Percentiles rank a stretch among this genome's conserved stretches.
phyloP scores from a whole-genome alignment of 2,797 vertebrate genomes.

The Lemur catta region DNA sequence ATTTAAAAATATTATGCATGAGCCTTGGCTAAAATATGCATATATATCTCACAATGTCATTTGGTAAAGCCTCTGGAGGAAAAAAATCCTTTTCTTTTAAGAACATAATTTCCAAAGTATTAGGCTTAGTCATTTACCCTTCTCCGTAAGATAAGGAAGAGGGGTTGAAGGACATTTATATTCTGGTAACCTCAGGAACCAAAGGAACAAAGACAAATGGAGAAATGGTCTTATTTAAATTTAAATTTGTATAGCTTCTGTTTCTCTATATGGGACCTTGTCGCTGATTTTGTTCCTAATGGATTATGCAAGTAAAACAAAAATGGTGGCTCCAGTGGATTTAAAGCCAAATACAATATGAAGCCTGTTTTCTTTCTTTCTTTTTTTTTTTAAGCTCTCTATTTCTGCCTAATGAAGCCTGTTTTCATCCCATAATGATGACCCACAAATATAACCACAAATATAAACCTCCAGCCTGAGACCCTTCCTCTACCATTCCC shows the following conservation, averaged over 20 bases:
- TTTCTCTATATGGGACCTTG: background rate
- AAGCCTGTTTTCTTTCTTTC: background rate
- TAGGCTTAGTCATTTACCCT: background rate
- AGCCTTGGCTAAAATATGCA: background rate
- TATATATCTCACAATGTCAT: background rate
- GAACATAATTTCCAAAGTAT: background rate
- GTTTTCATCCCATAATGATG: background rate
- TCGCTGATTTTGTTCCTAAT: background rate
- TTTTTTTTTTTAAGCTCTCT: too few relatives aligned
- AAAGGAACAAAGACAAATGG: background rate
- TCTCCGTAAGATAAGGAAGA: background rate
- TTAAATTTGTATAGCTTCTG: background rate
- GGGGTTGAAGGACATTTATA: background rate
- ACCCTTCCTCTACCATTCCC: background rate
- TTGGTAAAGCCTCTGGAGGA: background rate
- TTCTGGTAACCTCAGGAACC: background rate
- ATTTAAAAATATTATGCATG: conserved; percentile 9
- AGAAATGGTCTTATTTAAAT: background rate
- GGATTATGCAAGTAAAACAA: background rate
- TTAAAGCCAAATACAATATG: background rate
- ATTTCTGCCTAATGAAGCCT: background rate
- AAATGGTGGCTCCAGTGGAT: background rate
- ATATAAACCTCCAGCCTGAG: background rate
- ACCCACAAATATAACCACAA: background rate
- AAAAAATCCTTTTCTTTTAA: background rate